These are phyloP conservation scores for Echinometra lucunter DNA, from an alignment of 53 echinoderm and acorn worm genomes.

Conservation along the genomic window DNA sequence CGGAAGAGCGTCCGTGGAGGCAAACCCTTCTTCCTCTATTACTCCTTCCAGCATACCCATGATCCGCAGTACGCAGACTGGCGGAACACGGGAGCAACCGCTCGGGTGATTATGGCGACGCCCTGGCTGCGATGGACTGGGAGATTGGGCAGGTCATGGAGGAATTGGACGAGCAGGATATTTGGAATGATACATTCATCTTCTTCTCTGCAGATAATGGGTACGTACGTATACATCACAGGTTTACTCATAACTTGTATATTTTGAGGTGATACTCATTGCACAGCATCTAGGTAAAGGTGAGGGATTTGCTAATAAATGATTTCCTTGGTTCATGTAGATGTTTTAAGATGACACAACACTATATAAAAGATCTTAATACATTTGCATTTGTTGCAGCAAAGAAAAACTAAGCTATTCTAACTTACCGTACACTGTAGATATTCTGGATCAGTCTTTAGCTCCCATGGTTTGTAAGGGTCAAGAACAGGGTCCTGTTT, in stretches of 20 bases:
- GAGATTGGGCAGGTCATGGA: constrained; percentile 65
- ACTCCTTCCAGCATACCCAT: constrained; percentile 76
- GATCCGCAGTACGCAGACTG: constrained; percentile 70
- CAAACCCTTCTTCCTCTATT: constrained; percentile 73
- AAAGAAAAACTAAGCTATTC: not conserved
- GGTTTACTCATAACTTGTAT: no score
- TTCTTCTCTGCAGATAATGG: constrained; percentile 75
- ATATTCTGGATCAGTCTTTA: not conserved
- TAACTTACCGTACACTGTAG: no score
- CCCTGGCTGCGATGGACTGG: constrained; percentile 75
- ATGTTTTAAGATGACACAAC: not conserved
- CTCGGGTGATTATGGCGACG: constrained; percentile 68
- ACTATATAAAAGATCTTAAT: not conserved
- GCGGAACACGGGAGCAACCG: constrained; percentile 62
- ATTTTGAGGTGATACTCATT: not conserved
- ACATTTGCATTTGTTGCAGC: not conserved
- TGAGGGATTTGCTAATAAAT: not conserved
- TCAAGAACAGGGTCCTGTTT: not conserved
- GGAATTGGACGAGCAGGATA: constrained; percentile 58
- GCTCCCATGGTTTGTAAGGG: not conserved
- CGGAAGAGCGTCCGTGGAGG: constrained; percentile 5
- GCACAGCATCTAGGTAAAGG: not conserved
- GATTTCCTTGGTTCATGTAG: not conserved
- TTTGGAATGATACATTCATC: constrained; percentile 67
- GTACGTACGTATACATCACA: no score